Evolutionary conservation across 2,113 vertebrate species (phyloP), one percentile per base, ranked within the genome.

Genomic region (Ciconia maguari): DNA sequence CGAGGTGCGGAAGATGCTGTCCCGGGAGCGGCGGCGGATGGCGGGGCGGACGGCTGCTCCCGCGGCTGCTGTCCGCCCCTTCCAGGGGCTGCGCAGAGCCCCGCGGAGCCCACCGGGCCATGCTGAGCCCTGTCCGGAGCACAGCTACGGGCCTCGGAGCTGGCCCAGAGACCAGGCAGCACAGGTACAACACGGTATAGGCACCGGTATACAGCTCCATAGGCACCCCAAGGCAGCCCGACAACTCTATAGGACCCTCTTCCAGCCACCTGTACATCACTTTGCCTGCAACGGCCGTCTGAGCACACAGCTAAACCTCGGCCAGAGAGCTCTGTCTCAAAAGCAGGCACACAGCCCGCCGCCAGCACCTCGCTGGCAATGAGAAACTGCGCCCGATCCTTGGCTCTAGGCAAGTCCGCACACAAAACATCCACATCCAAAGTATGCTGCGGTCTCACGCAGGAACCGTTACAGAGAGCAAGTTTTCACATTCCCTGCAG

Each of bases 371-470:
- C 7, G 0, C 68, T n/a, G 80, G 46, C 82, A 5, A 2, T 0
- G 26, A 41, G 69, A 27, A 69, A 8, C 78, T 13, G 14, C 4
- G 5, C 77, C 52, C 13, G 0, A 9, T 17, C 61, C 42, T 52
- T 1, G 38, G 19, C 52, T 55, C 30, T 16, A 20, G 44, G 49
- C 5, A 5, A 32, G 36, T 21, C 55, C 78, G 16, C 27, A 1
- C 44, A 26, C 42, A 42, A 41, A 90, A 44, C 72, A 41, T 16
- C 48, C 71, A 2, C 88, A 55, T 10, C 38, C 44, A 9, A 16
- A 52, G 5, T 7, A 4, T 1, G 5, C 55, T 5, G 42, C 5
- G 0, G 26, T 79, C 76, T 75, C 64, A 11, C 38, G 4, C 0
- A 49, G 75, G 41, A 55, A 25, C 48, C 6, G 9, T 22, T 25